phyloP scores from a whole-genome alignment of 1,140 invertebrate species.

The Hestina assimilis region DNA sequence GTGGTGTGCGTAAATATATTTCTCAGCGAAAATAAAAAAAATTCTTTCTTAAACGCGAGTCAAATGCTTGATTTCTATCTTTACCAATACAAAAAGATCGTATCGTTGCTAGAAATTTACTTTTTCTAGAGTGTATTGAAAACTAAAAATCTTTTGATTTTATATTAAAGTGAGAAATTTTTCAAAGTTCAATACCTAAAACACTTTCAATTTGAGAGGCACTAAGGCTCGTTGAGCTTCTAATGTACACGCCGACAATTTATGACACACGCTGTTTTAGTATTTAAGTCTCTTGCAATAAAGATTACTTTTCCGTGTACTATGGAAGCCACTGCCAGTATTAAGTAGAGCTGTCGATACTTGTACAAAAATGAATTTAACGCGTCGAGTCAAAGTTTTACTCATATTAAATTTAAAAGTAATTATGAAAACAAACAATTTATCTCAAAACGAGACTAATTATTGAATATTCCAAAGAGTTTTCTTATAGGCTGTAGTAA shows the following conservation, averaged over 20 bases:
- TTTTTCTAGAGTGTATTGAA: not conserved
- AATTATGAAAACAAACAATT: not conserved
- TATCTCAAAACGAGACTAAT: too few species aligned
- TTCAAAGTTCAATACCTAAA: slow-evolving; percentile 10
- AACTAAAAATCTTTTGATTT: slow-evolving; percentile 2
- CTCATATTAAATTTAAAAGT: slow-evolving; percentile 1
- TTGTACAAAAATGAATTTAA: slow-evolving; percentile 8
- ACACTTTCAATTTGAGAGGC: slow-evolving; percentile 3
- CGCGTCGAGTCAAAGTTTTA: slow-evolving; percentile 6
- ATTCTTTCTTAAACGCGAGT: too few species aligned
- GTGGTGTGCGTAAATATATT: too few species aligned
- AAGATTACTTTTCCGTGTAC: not conserved
- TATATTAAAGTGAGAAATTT: not conserved
- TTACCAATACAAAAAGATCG: too few species aligned
- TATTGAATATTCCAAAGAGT: too few species aligned
- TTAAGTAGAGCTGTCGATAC: slow-evolving; percentile 7
- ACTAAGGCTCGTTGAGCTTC: not conserved
- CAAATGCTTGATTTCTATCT: too few species aligned
- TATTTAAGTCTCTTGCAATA: not conserved
- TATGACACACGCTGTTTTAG: not conserved
- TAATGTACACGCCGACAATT: slow-evolving; percentile 1
- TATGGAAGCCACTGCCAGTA: not conserved
- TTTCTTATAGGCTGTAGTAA: too few species aligned
- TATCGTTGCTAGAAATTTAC: too few species aligned
- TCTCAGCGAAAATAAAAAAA: too few species aligned